These are phyloP conservation scores for Cossypha dichroa DNA, from an alignment of 2,797 vertebrate genomes.

Conservation along the genomic window DNA sequence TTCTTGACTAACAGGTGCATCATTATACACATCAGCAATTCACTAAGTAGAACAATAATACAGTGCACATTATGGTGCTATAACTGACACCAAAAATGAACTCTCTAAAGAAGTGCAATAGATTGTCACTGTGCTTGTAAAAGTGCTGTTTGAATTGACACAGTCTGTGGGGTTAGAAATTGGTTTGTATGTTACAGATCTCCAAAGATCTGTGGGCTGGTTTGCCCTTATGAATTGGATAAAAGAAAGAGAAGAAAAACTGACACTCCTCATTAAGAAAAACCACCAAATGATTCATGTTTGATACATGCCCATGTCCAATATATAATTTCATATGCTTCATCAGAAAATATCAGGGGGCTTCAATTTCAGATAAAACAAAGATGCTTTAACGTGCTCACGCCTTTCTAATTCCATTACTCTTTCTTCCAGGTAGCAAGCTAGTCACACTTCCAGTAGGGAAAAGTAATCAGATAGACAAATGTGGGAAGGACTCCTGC, in stretches of 20 bases:
- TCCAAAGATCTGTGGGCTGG: not conserved
- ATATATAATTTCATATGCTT: not conserved
- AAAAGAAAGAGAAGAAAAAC: not conserved
- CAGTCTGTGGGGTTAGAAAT: not conserved
- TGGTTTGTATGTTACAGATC: not conserved
- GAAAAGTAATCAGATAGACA: not conserved
- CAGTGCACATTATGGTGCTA: not conserved
- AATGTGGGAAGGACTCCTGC: not conserved
- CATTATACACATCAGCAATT: slow-evolving; percentile 63
- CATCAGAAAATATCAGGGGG: not conserved
- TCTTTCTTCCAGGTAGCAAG: not conserved
- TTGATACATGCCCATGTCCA: not conserved
- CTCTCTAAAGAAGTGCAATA: slow-evolving; percentile 22
- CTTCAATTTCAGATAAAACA: not conserved
- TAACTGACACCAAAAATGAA: slow-evolving; percentile 52
- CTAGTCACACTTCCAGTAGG: not conserved
- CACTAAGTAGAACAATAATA: slow-evolving; percentile 63
- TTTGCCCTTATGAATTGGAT: not conserved
- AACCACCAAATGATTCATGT: not conserved
- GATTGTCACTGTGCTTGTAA: not conserved
- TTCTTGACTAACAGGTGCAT: slow-evolving; percentile 74
- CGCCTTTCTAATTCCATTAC: not conserved
- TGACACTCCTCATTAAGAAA: not conserved
- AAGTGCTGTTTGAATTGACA: not conserved
- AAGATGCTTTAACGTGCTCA: not conserved